phyloP scores from a whole-genome alignment of 2,888 invertebrate genomes.

The Lasiommata megera region DNA sequence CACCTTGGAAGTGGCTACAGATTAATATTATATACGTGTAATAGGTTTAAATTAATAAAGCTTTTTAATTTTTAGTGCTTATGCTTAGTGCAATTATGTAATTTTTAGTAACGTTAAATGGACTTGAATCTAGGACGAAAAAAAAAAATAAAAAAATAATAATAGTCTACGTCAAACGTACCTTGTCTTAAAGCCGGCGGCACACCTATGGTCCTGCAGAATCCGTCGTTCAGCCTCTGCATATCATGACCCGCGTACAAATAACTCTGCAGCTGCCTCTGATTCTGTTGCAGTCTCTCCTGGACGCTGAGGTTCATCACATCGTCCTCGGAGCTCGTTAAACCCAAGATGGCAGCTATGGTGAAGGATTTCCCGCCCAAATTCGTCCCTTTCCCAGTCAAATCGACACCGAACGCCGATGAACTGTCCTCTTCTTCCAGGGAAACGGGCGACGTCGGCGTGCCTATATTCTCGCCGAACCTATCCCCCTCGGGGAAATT shows the following conservation, averaged over 20 bases:
- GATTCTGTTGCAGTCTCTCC: conserved; percentile 66
- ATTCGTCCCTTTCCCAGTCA: conserved; percentile 67
- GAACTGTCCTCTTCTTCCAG: conserved; percentile 66
- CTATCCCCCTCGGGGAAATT: conserved; percentile 46
- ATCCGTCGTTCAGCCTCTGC: conserved; percentile 64
- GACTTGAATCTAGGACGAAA: too few species aligned
- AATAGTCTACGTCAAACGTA: too few species aligned
- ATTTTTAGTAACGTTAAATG: too few species aligned
- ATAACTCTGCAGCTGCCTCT: conserved; percentile 66
- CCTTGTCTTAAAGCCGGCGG: conserved; percentile 62
- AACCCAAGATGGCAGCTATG: conserved; percentile 92
- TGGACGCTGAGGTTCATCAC: conserved; percentile 81
- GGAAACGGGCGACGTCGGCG: conserved; percentile 59
- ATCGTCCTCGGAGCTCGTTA: conserved; percentile 80
- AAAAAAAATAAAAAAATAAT: too few species aligned
- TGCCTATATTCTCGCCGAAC: conserved; percentile 49
- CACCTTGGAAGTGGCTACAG: too few species aligned
- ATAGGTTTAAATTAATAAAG: too few species aligned
- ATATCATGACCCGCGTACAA: conserved; percentile 68
- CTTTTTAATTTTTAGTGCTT: too few species aligned
- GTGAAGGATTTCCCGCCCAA: conserved; percentile 88
- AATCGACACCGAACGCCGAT: conserved; percentile 67
- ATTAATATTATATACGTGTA: too few species aligned
- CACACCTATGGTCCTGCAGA: conserved; percentile 58
- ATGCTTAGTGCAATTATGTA: too few species aligned